Evolutionary conservation across 2,888 invertebrate genomes (phyloP), one percentile per base, ranked within the genome.

Genomic region (Lasioglossum villosulum): DNA sequence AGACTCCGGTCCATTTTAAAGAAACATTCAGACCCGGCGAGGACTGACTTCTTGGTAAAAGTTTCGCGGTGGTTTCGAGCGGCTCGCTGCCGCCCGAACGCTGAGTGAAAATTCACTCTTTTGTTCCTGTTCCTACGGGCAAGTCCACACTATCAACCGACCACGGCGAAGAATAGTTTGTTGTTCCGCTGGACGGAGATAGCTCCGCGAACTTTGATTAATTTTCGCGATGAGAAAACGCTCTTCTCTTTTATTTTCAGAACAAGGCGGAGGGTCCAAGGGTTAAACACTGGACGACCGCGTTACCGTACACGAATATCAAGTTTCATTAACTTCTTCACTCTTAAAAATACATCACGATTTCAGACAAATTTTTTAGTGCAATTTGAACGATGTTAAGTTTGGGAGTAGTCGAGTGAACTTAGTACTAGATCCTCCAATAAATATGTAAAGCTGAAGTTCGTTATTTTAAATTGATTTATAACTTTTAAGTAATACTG

Each of bases 1-100:
- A 30, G 72, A 71, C 71, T 77, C 63, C 75, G 63, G 77, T 68
- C 34, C 52, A 63, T 82, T 73, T 83, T 70, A 72, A 82, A 81
- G 77, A 39, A 79, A 75, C 82, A 52, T 82, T 78, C 74, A 45
- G 63, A 52, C 52, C 68, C 16, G 23, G 37, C 63, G 39, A 74
- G 30, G 45, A n/a, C 70, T 14, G 81, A 23, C 63, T 48, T 48
- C 52, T 30, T 37, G 27, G 72, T 30, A 23, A 63, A 70, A 77
- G 70, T 27, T 37, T 66, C 66, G 34, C 23, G n/a, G 30, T 12
- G 71, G 66, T 78, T 78, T 74, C 34, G 66, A 66, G 70, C 68
- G 42, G 70, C 52, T 66, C 63, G 81, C 78, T 37, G 42, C 48
- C 48, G 48, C 48, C 48, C 48, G 48, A 34, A 63, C 45, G 59